Evolutionary conservation across 2,113 vertebrate species (phyloP).

Genomic region (Smithornis capensis): DNA sequence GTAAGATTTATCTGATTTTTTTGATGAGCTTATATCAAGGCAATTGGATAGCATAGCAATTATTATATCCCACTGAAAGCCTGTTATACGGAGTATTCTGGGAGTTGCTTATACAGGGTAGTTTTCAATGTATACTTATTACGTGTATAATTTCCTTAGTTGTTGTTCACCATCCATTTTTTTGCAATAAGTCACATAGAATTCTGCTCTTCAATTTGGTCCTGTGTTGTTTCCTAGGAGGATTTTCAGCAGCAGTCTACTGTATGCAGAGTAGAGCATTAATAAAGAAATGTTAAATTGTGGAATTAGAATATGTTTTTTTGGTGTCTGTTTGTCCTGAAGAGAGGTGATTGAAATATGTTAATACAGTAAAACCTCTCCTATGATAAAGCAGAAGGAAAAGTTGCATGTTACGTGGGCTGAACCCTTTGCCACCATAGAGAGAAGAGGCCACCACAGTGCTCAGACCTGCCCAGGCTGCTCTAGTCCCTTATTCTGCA

Average conservation of each 20-base stretch:
- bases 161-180: background rate
- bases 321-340: background rate
- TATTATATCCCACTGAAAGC: background rate
- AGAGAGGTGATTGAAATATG: background rate
- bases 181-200: background rate
- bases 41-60: background rate
- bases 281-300: background rate
- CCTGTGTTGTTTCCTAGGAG: background rate
- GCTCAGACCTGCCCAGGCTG: fast-evolving
- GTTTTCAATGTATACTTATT: background rate
- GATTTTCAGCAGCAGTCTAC: background rate
- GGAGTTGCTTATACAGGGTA: background rate
- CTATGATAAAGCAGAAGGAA: background rate
- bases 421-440: background rate
- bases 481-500: background rate
- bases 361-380: background rate
- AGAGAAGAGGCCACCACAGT: background rate
- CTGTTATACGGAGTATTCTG: background rate
- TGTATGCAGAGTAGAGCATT: background rate
- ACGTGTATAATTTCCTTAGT: background rate
- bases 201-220: slow-evolving; percentile 2
- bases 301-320: background rate
- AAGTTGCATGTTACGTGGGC: background rate
- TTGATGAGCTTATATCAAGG: background rate
- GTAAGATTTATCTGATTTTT: background rate